These are phyloP conservation scores for Camponotus pennsylvanicus DNA, from an alignment of 1,140 invertebrate genomes.

Conservation along the genomic window DNA sequence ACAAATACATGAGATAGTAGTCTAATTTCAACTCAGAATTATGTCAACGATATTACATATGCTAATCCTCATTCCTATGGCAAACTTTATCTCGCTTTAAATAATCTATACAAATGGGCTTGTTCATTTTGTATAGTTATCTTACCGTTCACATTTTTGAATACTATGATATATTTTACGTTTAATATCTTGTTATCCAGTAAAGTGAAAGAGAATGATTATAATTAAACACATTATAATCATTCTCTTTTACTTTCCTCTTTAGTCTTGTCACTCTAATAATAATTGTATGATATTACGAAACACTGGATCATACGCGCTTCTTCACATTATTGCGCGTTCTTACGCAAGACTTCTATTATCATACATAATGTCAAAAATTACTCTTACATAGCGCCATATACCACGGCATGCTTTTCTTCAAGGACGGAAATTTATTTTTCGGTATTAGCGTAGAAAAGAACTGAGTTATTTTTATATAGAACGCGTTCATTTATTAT, in stretches of 20 bases:
- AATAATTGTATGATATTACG: neutral
- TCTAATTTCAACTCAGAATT: neutral
- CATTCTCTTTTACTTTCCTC: neutral
- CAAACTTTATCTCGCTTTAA: neutral
- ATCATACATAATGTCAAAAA: neutral
- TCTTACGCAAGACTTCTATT: neutral
- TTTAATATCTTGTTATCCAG: neutral
- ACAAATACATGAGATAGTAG: neutral
- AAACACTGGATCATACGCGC: neutral
- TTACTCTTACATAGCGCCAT: neutral
- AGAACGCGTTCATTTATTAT: conserved; percentile 23
- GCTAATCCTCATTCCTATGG: neutral
- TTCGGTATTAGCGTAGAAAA: neutral
- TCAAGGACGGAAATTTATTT: conserved; percentile 17
- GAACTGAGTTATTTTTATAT: conserved; percentile 2
- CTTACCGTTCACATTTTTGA: neutral
- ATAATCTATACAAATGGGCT: neutral
- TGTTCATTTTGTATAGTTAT: neutral
- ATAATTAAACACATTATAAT: neutral
- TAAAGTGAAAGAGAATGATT: neutral
- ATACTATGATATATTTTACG: neutral
- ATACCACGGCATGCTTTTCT: neutral
- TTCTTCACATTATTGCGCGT: neutral
- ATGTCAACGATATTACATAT: neutral
- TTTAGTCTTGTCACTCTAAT: neutral